phyloP scores from a whole-genome alignment of 2,888 invertebrate genomes.

The Tuta absoluta region DNA sequence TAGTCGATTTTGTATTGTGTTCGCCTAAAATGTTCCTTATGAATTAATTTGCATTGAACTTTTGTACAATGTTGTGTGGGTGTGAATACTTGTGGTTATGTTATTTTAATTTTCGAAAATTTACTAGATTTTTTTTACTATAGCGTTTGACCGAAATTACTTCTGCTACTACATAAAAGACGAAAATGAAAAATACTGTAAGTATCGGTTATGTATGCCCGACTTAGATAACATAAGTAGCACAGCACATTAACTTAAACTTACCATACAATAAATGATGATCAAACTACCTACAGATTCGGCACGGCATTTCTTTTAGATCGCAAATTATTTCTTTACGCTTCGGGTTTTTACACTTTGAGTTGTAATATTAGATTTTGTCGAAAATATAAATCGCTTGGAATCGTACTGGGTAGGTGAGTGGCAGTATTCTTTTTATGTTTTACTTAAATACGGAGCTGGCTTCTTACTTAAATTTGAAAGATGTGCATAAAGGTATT shows the following conservation, averaged over 20 bases:
- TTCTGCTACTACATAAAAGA: neutral
- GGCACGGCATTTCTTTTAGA: neutral
- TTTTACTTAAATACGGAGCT: slow-evolving; percentile 43
- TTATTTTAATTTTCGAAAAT: neutral
- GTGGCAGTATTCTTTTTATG: slow-evolving; percentile 52
- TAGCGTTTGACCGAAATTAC: slow-evolving; percentile 7
- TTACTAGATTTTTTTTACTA: slow-evolving; percentile 2
- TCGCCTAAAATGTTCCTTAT: slow-evolving; percentile 18
- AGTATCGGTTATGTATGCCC: slow-evolving; percentile 18
- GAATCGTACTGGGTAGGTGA: slow-evolving; percentile 45
- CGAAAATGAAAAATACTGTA: slow-evolving; percentile 27
- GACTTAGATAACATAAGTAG: neutral
- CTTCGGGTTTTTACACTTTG: neutral
- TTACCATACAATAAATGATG: neutral
- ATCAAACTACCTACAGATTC: slow-evolving; percentile 15
- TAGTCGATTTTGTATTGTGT: slow-evolving; percentile 1
- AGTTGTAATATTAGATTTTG: neutral
- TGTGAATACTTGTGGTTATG: neutral
- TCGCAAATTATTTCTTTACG: neutral
- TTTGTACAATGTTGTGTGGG: slow-evolving; percentile 74
- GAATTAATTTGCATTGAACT: slow-evolving; percentile 57
- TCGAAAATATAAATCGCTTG: neutral
- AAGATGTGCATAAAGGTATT: neutral
- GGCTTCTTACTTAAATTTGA: slow-evolving; percentile 49
- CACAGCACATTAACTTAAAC: neutral